Base-by-base conservation (phyloP, 2,888 invertebrate species). In the Dasypogon diadema region DNA sequence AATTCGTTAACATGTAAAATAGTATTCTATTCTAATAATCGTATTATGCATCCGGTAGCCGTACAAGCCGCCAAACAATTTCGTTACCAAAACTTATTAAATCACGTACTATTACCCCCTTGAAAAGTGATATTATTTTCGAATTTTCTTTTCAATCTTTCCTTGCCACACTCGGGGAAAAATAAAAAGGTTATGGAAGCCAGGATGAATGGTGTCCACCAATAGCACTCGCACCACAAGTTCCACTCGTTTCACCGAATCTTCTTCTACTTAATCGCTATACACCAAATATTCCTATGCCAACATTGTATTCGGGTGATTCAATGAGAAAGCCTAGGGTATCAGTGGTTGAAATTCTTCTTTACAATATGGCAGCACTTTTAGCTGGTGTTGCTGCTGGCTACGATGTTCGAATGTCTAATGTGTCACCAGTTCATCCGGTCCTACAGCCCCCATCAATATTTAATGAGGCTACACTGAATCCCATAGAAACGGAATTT, bases 341-440 rank as follows among this genome's bases (percentile, higher is more conserved):
- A 2, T 86, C 86, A 3, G 84, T 86, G 6, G 84, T 86, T 65
- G 86, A 86, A 76, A 81, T 92, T 80, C 80, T 86, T 12, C 88
- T 98, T 79, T 97, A 94, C 88, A 96, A 96, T 85, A 95, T 97
- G 89, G 96, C 96, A 73, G 93, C 96, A 72, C 89, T 97, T 87
- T 87, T 98, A 82, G 97, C 97, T 2, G 93, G 96, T 24, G 94
- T 98, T 48, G 95, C 94, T 2, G 93, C 95, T 46, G 98, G 97
- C 0, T 97, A 95, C 83, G 97, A 98, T 88, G 93, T 98, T 72
- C 90, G 96, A 82, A 89, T 95, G 85, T 94, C 95, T 55, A 96
- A 96, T 83, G 91, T 94, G 70, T 92, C 93, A 80, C 93, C 94
- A 0, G 87, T 95, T 79, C 95, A 95, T 87, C 95, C 95, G 5